Percentiles rank a stretch among this genome's conserved stretches.
phyloP scores from a whole-genome alignment of 2,113 vertebrate species.

The Nothocercus julius region DNA sequence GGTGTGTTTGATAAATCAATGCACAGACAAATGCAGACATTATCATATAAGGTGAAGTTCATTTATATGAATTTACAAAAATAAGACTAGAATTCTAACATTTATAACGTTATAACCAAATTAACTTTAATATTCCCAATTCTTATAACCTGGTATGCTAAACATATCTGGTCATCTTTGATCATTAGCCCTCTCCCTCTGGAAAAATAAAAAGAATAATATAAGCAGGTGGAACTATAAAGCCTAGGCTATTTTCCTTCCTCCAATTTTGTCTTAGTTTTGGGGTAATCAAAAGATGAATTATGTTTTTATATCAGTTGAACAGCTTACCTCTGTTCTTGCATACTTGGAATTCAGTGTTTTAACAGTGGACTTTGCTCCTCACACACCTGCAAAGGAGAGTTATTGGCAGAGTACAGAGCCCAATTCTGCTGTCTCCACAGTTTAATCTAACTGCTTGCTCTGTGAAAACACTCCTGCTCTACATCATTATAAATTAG shows the following conservation, averaged over 20 bases:
- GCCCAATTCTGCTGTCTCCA: background rate
- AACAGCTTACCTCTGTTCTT: background rate
- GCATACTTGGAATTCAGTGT: background rate
- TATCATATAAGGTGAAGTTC: background rate
- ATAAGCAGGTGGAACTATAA: background rate
- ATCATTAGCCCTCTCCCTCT: background rate
- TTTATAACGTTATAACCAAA: background rate
- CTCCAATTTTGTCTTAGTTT: background rate
- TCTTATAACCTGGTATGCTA: background rate
- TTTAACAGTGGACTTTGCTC: background rate
- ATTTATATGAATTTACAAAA: background rate
- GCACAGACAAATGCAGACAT: background rate
- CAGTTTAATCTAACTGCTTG: constrained; percentile 4
- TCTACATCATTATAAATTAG: constrained; percentile 34
- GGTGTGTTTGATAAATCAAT: background rate
- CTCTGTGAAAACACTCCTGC: constrained; percentile 18
- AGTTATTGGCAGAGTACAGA: background rate
- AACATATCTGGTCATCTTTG: background rate
- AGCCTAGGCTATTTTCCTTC: background rate
- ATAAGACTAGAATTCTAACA: background rate
- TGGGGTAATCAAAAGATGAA: background rate
- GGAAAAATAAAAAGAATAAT: no score
- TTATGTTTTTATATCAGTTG: background rate
- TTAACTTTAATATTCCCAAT: background rate
- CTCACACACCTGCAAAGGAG: constrained; percentile 17